Base-by-base conservation (phyloP, 2,797 vertebrate genomes). In the Numenius phaeopus region DNA sequence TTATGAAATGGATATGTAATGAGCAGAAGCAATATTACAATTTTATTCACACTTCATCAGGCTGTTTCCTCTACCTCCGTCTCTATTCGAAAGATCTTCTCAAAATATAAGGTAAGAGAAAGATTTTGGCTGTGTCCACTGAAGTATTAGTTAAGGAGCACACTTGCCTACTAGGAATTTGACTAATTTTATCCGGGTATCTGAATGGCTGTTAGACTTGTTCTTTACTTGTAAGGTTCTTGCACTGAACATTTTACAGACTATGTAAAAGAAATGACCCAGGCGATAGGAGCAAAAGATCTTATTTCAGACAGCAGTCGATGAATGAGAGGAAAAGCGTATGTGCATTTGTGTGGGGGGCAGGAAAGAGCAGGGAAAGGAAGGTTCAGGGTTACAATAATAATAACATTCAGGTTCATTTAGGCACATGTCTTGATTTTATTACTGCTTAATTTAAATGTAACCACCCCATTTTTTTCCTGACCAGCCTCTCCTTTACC, bases 381-480 rank as follows among this genome's bases (percentile, higher is more conserved):
- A 75, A 75, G 14, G 73, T 66, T 89, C 78, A 67, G 49, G 55
- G 55, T 93, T 95, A 65, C 59, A 83, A 70, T 67, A 95, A 96
- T 50, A 79, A 19, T 39, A 73, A 70, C 57, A 37, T 66, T 90
- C 64, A n/a, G 77, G 44, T 90, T 89, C 70, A 59, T 62, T 84
- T 89, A 76, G 47, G 52, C 8, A 0, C 32, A 26, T 0, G 46
- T 71, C 71, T 77, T 71, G 57, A 54, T 49, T 79, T 85, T 59
- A 67, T 84, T 80, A 19, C 27, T 54, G 44, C 30, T 37, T 80
- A 89, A 80, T 94, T 92, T 85, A 77, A 79, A 67, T 39, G 9
- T 27, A 73, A 47, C 22, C 0, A 0, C 2, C 26, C 30, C 14
- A 1, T 55, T 72, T 62, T 67, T 83, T 77, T 14, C 54, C 55